Percentiles rank a stretch among this genome's conserved stretches.
Evolutionary conservation across 2,888 invertebrate species (phyloP).

Genomic region (Boloria selene): DNA sequence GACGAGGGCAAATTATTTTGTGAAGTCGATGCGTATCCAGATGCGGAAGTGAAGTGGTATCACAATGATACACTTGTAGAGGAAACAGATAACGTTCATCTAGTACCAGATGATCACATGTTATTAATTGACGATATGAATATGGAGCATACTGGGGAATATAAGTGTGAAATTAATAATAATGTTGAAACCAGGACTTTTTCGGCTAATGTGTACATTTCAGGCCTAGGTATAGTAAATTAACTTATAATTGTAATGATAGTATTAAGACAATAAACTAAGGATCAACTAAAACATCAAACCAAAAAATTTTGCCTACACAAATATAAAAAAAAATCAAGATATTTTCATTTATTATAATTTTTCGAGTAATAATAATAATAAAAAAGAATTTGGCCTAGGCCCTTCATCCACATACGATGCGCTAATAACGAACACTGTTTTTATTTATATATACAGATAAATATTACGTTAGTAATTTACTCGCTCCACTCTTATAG

Average conservation of each 20-base stretch:
- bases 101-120: conserved; percentile 48
- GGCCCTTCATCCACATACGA: too few relatives aligned
- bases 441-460: too few relatives aligned
- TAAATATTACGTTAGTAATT: too few relatives aligned
- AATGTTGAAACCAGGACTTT: conserved; percentile 46
- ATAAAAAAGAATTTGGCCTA: too few relatives aligned
- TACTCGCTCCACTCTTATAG: too few relatives aligned
- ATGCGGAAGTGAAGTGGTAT: conserved; percentile 60
- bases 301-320: too few relatives aligned
- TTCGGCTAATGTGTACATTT: conserved; percentile 52
- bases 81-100: conserved; percentile 44
- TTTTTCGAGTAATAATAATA: background rate
- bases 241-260: background rate
- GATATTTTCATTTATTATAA: background rate
- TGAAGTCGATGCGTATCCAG: conserved; percentile 63
- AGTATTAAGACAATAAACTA: too few relatives aligned
- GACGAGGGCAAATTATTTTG: conserved; percentile 57
- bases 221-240: conserved; percentile 58
- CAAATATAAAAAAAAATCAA: too few relatives aligned
- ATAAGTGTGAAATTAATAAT: conserved; percentile 58
- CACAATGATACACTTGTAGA: conserved; percentile 55
- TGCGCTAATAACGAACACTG: too few relatives aligned
- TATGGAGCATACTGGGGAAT: conserved; percentile 56
- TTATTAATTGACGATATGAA: conserved; percentile 61
- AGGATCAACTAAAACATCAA: too few relatives aligned